Conservation (phyloP, 2,113 vertebrate genomes). For the Perognathus longimembris region DNA sequence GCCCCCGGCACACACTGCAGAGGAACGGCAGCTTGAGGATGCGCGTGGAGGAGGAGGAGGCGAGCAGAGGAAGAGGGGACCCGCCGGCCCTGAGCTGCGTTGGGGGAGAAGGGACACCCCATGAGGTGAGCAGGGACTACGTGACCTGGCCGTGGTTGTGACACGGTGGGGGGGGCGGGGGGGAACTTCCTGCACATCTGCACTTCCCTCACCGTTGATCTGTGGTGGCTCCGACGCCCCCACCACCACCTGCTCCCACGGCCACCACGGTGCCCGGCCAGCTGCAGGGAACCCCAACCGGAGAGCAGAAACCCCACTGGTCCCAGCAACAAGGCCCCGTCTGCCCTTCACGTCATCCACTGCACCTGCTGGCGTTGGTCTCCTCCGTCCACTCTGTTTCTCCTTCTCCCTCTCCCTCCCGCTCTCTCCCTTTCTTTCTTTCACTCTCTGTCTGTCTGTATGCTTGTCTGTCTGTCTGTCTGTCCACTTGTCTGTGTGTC, state of each 20-base stretch:
- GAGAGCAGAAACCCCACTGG: not conserved
- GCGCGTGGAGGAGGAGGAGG: too few species aligned
- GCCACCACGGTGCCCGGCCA: conserved; percentile 22
- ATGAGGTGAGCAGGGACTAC: not conserved
- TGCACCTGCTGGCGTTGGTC: not conserved
- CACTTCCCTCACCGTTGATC: conserved; percentile 59
- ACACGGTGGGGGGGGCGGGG: too few species aligned
- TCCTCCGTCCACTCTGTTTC: not conserved
- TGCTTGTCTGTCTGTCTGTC: too few species aligned
- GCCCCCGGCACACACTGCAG: not conserved
- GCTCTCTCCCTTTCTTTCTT: not conserved
- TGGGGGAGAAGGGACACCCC: not conserved
- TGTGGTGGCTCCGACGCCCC: too few species aligned
- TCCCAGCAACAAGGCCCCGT: not conserved
- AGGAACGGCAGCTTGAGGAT: accelerated
- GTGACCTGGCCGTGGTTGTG: too few species aligned
- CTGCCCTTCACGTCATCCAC: not conserved
- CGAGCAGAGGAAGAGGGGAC: not conserved
- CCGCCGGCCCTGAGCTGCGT: not conserved
- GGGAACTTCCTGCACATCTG: conserved; percentile 76
- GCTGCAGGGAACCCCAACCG: conserved; percentile 45
- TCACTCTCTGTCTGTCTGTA: too few species aligned
- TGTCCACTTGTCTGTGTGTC: too few species aligned
- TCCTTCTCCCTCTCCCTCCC: not conserved
- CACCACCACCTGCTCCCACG: too few species aligned